Base-by-base conservation (phyloP, 2,888 invertebrate genomes). In the Eurytoma adleriae region DNA sequence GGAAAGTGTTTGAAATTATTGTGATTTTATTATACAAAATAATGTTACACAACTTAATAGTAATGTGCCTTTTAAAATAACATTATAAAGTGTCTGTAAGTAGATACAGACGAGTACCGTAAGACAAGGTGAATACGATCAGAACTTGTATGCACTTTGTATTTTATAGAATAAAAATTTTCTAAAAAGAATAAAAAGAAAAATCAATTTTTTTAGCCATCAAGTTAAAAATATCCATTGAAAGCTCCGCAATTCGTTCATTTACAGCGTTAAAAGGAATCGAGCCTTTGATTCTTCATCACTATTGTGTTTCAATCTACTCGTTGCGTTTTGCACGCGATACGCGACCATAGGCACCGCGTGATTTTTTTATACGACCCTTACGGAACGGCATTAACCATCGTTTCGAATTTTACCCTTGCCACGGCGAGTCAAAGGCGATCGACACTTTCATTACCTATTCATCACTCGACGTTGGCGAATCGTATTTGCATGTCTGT, bases 361-460 rank as follows among this genome's bases (percentile, higher is more conserved):
- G 12, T 61, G 5, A 16, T 64, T 40, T 40, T 61, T 14, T 62
- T 16, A 16, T 62, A 40, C 30, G 30, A 40, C 64, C 12, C 40
- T 40, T 40, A 40, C 40, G 18, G 40, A 40, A 64, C 40, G 14
- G 14, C 30, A 30, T 61, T 27, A 40, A 61, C 40, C 27, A 30
- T n/a, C 54, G 14, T 3, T 0, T 14, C 54, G 27, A 62, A 62
- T 30, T 27, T 30, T 1, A 30, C 40, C 16, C 18, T 3, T 18
- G n/a, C 30, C 16, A 12, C 7, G 18, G 64, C 64, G n/a, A 62
- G 30, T 62, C 30, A 67, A 67, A 67, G 52, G 5, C 50, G 50
- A 67, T 52, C 52, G 52, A 67, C 52, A 67, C 52, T 67, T 67
- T 16, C 67, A 67, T 67, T 67, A 67, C 20, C 67, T 67, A 67